Conservation (phyloP, 2,113 vertebrate genomes). For the Falcunculus frontatus region DNA sequence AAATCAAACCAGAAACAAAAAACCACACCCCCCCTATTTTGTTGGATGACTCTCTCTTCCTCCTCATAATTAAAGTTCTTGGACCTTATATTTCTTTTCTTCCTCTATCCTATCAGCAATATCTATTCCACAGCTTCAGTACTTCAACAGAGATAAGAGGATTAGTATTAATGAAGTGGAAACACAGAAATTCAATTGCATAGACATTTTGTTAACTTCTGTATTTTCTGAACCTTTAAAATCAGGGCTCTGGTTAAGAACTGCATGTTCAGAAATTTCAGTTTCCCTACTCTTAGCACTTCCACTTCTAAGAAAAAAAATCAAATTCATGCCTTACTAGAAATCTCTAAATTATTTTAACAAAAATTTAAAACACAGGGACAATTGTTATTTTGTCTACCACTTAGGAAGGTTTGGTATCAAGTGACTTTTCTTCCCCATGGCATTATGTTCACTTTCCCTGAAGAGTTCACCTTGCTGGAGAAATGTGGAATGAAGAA, state of each 20-base stretch:
- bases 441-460: background rate
- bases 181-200: background rate
- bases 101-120: background rate
- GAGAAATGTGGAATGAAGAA: background rate
- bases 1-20: background rate
- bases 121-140: background rate
- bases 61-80: background rate
- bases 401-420: background rate
- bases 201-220: background rate
- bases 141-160: background rate
- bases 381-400: background rate
- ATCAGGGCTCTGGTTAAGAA: background rate
- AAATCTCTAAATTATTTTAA: background rate
- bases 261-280: background rate
- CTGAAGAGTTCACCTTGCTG: background rate
- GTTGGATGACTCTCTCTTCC: background rate
- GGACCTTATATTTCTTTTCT: background rate
- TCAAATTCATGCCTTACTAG: background rate
- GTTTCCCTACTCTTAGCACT: background rate
- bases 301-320: background rate
- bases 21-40: rapidly evolving
- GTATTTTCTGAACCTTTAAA: background rate
- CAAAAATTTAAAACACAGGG: background rate
- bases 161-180: background rate
- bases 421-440: background rate